A percentile compares a stretch with the other conserved stretches of the same genome.
Conservation (phyloP, 2,113 vertebrate species). For the Neotragus moschatus region DNA sequence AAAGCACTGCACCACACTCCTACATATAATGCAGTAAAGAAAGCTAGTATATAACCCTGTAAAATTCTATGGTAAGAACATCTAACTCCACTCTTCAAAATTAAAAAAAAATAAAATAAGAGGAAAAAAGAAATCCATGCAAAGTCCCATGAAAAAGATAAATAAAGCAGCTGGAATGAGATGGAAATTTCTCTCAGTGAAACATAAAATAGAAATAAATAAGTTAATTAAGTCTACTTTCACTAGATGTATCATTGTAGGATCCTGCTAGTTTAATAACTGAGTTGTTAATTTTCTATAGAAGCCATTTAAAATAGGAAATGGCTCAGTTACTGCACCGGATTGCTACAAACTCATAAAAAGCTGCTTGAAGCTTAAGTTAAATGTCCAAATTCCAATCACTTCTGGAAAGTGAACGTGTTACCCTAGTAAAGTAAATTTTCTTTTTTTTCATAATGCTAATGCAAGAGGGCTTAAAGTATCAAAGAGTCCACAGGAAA, state of each 20-base stretch:
- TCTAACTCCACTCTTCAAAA: conserved; percentile 79
- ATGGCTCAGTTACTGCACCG: conserved; percentile 85
- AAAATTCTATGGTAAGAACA: conserved; percentile 80
- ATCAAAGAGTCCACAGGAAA: conserved; percentile 89
- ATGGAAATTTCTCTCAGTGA: conserved; percentile 81
- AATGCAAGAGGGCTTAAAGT: conserved; percentile 85
- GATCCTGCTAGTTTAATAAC: conserved; percentile 87
- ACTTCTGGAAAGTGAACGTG: conserved; percentile 82
- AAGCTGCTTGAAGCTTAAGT: conserved; percentile 88
- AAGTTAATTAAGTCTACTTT: conserved; percentile 83
- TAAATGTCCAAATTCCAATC: conserved; percentile 86
- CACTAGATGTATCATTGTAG: conserved; percentile 84
- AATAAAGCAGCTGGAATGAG: conserved; percentile 83
- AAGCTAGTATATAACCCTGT: conserved; percentile 83
- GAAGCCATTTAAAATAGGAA: conserved; percentile 85
- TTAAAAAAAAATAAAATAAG: conserved; percentile 26
- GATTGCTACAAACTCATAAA: conserved; percentile 87
- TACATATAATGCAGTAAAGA: conserved; percentile 78
- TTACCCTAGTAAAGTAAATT: conserved; percentile 83
- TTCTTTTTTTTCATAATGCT: conserved; percentile 83
- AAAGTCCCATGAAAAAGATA: conserved; percentile 83
- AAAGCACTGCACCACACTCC: conserved; percentile 82
- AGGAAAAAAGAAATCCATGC: conserved; percentile 76
- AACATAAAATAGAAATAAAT: conserved; percentile 84
- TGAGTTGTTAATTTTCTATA: conserved; percentile 85